Base-by-base conservation (phyloP, 2,888 invertebrate species). In the Oscheius sp. region DNA sequence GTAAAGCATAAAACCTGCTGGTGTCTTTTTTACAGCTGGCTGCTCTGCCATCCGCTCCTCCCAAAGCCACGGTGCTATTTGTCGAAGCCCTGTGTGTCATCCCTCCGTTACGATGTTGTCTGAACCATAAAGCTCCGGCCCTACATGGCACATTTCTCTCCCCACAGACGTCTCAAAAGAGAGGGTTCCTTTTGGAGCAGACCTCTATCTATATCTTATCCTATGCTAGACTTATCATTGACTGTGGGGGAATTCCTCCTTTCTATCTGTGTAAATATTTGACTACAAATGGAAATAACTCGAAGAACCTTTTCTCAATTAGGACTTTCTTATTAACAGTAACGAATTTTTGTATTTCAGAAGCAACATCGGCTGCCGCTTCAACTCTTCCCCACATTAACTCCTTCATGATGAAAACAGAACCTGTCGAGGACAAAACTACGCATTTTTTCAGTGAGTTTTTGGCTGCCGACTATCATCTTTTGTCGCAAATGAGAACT, bases 341-440 rank as follows among this genome's bases (percentile, higher is more conserved):
- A 48, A n/a, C 5, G 1, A 63, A 42, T 11, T 47, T 50, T 66
- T 66, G 21, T 21, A 21, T 21, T 68, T 35, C 37, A 68, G 68
- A 68, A 1, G 21, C 35, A 35, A 32, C 53, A 21, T 55, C 13
- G 1, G 33, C 11, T n/a, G 70, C 50, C 29, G 29, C 70, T 4
- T 29, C 60, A 29, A 5, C 42, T 42, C 74, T 74, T 33, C 74
- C 74, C 13, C 66, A 74, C 51, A 74, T 74, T 13, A 59, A 74
- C 29, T 74, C 74, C 68, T 48, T 74, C 53, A 74, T 74, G 74
- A 74, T 74, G 74, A 74, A 74, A 74, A 68, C 66, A 32, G 74
- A 74, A 58, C 47, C 58, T n/a, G 66, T 35, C 2, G 66, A 68
- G 32, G 74, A 74, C 2, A 48, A 58, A 48, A 32, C 70, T 11